These are phyloP conservation scores for Bombus confusus DNA, from an alignment of 1,140 invertebrate species.

Conservation along the genomic window DNA sequence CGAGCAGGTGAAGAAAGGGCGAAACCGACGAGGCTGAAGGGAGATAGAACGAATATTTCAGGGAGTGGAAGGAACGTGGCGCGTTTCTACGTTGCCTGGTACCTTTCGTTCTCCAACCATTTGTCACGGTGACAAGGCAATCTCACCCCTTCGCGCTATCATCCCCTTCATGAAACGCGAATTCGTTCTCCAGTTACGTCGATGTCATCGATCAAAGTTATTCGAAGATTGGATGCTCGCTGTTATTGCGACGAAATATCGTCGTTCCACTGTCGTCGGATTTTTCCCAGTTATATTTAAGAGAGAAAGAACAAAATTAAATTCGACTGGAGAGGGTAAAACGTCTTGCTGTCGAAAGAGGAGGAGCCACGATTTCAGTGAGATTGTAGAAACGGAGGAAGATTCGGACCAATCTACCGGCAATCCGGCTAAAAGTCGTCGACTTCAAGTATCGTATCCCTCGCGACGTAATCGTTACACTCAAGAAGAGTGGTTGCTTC, in stretches of 20 bases:
- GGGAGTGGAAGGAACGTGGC: constrained; percentile 30
- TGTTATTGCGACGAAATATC: constrained; percentile 11
- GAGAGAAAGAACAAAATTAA: constrained; percentile 9
- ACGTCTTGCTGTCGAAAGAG: neutral
- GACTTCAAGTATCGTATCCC: constrained; percentile 42
- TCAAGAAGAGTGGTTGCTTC: constrained; percentile 50
- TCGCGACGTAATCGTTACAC: constrained; percentile 53
- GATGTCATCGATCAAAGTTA: constrained; percentile 65
- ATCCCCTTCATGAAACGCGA: constrained; percentile 39
- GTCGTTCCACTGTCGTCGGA: neutral
- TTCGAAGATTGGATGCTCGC: constrained; percentile 47
- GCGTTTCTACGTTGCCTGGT: constrained; percentile 59
- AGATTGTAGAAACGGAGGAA: constrained; percentile 26
- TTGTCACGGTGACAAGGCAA: constrained; percentile 81
- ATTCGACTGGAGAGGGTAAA: neutral
- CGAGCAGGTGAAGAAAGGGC: constrained; percentile 71
- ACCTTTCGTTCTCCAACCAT: constrained; percentile 76
- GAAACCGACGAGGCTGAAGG: constrained; percentile 16
- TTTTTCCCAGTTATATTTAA: constrained; percentile 1
- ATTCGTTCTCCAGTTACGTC: constrained; percentile 65
- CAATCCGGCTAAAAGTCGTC: constrained; percentile 52
- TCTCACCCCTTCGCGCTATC: constrained; percentile 69
- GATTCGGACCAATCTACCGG: constrained; percentile 42
- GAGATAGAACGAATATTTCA: constrained; percentile 43
- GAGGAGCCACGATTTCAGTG: constrained; percentile 24